A percentile compares a stretch with the other conserved stretches of the same genome.
Conservation (phyloP, 2,113 vertebrate genomes). For the Upupa epops region DNA sequence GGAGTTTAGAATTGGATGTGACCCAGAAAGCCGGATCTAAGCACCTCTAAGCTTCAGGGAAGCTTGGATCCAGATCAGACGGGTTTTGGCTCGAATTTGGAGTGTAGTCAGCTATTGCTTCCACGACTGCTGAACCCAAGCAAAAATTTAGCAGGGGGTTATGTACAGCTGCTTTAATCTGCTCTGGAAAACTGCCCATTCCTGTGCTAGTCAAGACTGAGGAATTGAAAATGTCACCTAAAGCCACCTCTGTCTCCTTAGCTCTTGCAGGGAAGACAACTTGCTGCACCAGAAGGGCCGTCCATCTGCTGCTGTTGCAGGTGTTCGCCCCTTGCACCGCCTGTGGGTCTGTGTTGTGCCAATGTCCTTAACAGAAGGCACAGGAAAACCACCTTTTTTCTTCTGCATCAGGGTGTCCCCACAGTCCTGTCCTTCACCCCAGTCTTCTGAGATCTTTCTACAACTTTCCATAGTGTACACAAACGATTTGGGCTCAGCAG, state of each 20-base stretch:
- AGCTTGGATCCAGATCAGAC: conserved; percentile 46
- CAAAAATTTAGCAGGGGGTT: conserved; percentile 2
- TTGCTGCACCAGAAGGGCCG: background rate
- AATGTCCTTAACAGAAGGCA: background rate
- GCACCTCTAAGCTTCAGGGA: conserved; percentile 34
- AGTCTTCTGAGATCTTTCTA: background rate
- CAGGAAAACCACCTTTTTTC: too few relatives aligned
- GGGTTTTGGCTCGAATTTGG: conserved; percentile 7
- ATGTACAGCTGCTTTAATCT: conserved; percentile 19
- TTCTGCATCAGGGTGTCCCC: background rate
- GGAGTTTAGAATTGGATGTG: conserved; percentile 7
- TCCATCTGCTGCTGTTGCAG: background rate
- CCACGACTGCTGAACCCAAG: conserved; percentile 13
- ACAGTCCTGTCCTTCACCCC: background rate
- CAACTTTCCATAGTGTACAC: background rate
- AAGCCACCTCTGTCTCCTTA: background rate
- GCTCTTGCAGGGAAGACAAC: background rate
- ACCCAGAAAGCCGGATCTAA: conserved; percentile 36
- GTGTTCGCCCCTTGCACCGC: background rate
- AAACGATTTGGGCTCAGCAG: background rate
- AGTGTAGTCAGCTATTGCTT: conserved; percentile 46
- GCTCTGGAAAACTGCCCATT: conserved; percentile 21
- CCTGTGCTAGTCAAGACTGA: background rate
- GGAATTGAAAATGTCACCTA: conserved; percentile 23
- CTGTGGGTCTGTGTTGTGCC: background rate